Evolutionary conservation across 2,888 invertebrate genomes (phyloP), one percentile per base, ranked within the genome.

Genomic region (Erannis defoliaria): DNA sequence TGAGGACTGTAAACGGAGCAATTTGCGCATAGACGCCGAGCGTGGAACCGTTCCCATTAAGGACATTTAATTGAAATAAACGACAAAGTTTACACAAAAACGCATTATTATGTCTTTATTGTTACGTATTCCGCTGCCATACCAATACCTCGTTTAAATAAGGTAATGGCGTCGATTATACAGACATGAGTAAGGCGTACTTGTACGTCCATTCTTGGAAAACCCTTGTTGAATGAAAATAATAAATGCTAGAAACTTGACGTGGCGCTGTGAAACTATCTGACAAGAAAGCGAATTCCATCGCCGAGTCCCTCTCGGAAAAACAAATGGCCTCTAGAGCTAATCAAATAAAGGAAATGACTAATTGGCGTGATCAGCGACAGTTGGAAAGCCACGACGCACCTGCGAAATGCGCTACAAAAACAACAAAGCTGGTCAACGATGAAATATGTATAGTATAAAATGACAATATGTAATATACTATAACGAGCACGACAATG

Each of bases 181-280:
- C 79, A 77, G 72, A 71, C 68, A 74, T 82, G 80, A 82, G 72
- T 78, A 80, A 81, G 65, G 70, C 68, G 59, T 62, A 71, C 69
- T 72, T 61, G 71, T 68, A 70, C 72, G 67, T 53, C 72, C 73
- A 76, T 82, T 80, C 71, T 64, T 76, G 84, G 84, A 82, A 86
- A 85, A 72, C 73, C 81, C 81, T 78, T 84, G 82, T 86, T 86
- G 79, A 86, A 86, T 84, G 75, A 85, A 86, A 86, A 84, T 82
- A 85, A 82, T 78, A 77, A 82, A 86, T 83, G 72, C 78, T 82
- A 80, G 75, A 75, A 79, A 78, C 78, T 78, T 77, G 77, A 80
- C 76, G 78, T 77, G 74, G 75, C 46, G 37, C 46, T 70, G 75
- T 73, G 70, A 76, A 79, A 78, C 77, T 73, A 67, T 67, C 71